phyloP scores from a whole-genome alignment of 1,140 invertebrate species.

The Caerostris darwini region DNA sequence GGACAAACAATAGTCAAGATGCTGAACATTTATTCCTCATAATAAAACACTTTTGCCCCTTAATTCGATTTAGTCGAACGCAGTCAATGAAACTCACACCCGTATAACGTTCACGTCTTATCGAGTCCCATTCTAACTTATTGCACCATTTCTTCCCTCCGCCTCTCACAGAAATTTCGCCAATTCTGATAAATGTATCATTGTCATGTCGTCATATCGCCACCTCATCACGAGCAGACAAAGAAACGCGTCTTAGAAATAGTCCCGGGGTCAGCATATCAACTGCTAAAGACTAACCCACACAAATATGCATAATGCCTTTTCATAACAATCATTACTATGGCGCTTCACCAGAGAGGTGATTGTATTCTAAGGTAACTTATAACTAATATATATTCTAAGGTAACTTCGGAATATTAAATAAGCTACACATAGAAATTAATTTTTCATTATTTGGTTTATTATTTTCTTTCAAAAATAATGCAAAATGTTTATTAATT shows the following conservation, averaged over 20 bases:
- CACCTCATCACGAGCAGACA: not conserved
- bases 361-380: constrained; percentile 43
- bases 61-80: too few species aligned
- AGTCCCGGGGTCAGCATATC: constrained; percentile 5
- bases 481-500: constrained; percentile 40
- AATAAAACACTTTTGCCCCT: too few species aligned
- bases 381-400: constrained; percentile 34
- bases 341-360: constrained; percentile 42
- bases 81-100: too few species aligned
- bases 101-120: too few species aligned
- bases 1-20: too few species aligned
- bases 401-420: too few species aligned
- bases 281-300: not conserved
- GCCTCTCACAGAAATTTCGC: too few species aligned
- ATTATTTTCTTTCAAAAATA: too few species aligned
- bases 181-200: not conserved
- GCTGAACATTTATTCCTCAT: too few species aligned
- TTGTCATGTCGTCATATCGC: not conserved
- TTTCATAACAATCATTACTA: constrained; percentile 63
- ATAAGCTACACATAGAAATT: too few species aligned
- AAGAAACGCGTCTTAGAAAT: constrained; percentile 39
- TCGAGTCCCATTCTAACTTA: too few species aligned
- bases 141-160: not conserved
- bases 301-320: constrained; percentile 36
- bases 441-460: too few species aligned